Conservation (phyloP, 2,113 vertebrate genomes). For the Syngnathus typhle region DNA sequence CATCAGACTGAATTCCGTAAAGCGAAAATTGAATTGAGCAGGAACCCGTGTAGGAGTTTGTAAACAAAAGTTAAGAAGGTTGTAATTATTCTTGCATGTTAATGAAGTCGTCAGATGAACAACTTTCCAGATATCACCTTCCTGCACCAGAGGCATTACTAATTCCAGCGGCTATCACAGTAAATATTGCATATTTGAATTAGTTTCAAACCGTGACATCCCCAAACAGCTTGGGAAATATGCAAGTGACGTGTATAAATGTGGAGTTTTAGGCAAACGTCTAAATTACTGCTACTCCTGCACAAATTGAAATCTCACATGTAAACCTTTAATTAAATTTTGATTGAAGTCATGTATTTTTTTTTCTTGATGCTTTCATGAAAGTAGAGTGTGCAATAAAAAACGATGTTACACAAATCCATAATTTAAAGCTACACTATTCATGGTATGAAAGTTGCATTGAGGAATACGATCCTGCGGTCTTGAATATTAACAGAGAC, state of each 20-base stretch:
- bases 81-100: slow-evolving; percentile 34
- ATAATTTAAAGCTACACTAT: background rate
- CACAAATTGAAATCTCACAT: background rate
- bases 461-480: too few relatives aligned
- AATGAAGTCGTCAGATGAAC: slow-evolving; percentile 25
- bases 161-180: slow-evolving; percentile 4
- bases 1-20: background rate
- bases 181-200: slow-evolving; percentile 7
- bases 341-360: background rate
- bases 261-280: background rate
- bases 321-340: background rate
- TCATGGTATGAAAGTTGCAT: background rate
- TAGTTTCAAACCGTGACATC: background rate
- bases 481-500: slow-evolving; percentile 66
- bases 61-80: slow-evolving; percentile 32
- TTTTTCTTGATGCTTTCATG: background rate
- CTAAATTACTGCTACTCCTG: background rate
- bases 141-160: slow-evolving; percentile 14
- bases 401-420: background rate
- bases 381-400: background rate
- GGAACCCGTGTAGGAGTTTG: slow-evolving; percentile 9
- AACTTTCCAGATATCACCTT: slow-evolving; percentile 16
- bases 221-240: background rate
- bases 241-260: background rate
- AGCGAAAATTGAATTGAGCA: slow-evolving; percentile 1